phyloP scores from a whole-genome alignment of 1,140 invertebrate genomes.

The Tachypleus tridentatus region DNA sequence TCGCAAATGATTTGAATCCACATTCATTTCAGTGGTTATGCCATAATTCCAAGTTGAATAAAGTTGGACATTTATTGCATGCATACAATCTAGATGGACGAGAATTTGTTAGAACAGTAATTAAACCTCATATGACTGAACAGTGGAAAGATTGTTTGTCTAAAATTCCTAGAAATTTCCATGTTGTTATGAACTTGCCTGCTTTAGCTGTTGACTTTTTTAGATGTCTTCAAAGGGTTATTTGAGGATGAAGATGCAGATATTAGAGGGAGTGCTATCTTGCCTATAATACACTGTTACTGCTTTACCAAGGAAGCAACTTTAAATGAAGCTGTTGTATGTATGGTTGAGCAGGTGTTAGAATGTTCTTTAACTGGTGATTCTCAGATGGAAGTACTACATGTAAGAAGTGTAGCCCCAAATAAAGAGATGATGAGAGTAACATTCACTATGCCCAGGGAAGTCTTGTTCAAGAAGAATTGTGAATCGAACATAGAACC shows the following conservation, averaged over 20 bases:
- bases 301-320: conserved; percentile 35
- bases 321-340: conserved; percentile 41
- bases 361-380: conserved; percentile 39
- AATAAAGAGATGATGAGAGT: conserved; percentile 90
- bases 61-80: conserved; percentile 45
- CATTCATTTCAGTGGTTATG: conserved; percentile 76
- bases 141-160: conserved; percentile 9
- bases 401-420: conserved; percentile 81
- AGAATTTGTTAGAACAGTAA: conserved; percentile 61
- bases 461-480: conserved; percentile 8
- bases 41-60: conserved; percentile 69
- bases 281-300: conserved; percentile 31
- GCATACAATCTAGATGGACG: conserved; percentile 76
- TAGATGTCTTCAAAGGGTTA: conserved; percentile 63
- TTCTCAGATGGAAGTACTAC: conserved; percentile 46
- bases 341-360: conserved; percentile 53
- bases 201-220: conserved; percentile 75
- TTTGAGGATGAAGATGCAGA: conserved; percentile 56
- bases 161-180: conserved; percentile 33
- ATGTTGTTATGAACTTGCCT: conserved; percentile 95
- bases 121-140: conserved; percentile 44
- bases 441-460: conserved; percentile 47
- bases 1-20: conserved; percentile 94
- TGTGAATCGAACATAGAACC: neutral
- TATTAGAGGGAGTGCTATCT: conserved; percentile 31